These are phyloP conservation scores for Plagodis pulveraria DNA, from an alignment of 2,888 invertebrate species.

Conservation along the genomic window DNA sequence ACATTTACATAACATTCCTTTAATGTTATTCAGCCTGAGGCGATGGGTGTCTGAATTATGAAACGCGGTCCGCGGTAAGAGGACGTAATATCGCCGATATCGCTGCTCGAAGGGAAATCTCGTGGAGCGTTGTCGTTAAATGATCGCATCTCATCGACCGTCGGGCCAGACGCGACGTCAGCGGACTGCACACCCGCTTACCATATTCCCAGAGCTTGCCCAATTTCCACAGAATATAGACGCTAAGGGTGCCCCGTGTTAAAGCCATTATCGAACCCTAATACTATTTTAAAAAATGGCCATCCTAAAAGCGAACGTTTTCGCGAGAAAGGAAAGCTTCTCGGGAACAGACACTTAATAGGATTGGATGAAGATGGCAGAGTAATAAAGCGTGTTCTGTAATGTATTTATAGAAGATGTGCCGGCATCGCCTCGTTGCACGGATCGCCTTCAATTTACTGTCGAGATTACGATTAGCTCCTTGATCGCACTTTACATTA, in stretches of 20 bases:
- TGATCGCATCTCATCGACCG: conserved; percentile 68
- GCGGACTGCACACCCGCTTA: conserved; percentile 65
- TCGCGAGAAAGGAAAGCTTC: conserved; percentile 62
- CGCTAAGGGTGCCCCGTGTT: conserved; percentile 65
- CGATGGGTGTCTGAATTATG: conserved; percentile 62
- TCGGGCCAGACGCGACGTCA: conserved; percentile 74
- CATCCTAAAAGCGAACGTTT: conserved; percentile 72
- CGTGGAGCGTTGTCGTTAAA: conserved; percentile 70
- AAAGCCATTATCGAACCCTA: conserved; percentile 80
- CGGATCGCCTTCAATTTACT: conserved; percentile 72
- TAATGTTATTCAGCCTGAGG: conserved; percentile 61
- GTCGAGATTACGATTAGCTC: conserved; percentile 67
- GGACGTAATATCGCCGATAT: conserved; percentile 68
- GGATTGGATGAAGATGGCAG: conserved; percentile 81
- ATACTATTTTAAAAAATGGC: conserved; percentile 79
- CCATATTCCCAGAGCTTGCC: conserved; percentile 73
- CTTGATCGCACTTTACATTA: conserved; percentile 54
- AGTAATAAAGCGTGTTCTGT: conserved; percentile 83
- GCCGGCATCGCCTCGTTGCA: conserved; percentile 61
- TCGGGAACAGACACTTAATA: conserved; percentile 77
- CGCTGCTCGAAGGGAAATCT: conserved; percentile 62
- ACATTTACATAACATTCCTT: conserved; percentile 61
- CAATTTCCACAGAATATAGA: conserved; percentile 70
- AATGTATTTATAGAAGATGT: conserved; percentile 80
- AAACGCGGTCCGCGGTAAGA: conserved; percentile 59